These are phyloP conservation scores for Oncorhynchus mykiss DNA, from an alignment of 2,113 vertebrate genomes.

Conservation along the genomic window DNA sequence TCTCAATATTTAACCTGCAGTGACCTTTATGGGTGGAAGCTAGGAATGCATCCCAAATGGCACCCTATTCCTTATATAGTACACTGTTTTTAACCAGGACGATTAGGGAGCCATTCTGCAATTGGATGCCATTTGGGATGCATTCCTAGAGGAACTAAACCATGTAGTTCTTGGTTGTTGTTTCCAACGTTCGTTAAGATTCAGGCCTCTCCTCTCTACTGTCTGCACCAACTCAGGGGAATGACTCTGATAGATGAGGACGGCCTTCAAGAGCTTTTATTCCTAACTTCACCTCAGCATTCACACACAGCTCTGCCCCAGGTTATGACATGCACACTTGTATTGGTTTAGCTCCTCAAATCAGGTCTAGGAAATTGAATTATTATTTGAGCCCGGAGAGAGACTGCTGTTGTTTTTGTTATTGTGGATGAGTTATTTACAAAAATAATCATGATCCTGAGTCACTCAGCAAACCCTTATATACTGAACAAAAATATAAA, in stretches of 20 bases:
- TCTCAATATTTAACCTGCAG: conserved; percentile 63
- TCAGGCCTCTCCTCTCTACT: conserved; percentile 47
- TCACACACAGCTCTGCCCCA: conserved; percentile 24
- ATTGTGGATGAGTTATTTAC: too few species aligned
- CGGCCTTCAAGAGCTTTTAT: conserved; percentile 55
- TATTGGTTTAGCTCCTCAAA: conserved; percentile 9
- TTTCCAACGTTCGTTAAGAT: conserved; percentile 47
- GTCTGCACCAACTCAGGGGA: conserved; percentile 28
- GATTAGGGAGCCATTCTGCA: too few species aligned
- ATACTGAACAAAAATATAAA: not conserved
- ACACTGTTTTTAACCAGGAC: too few species aligned
- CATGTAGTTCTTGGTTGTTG: conserved; percentile 55
- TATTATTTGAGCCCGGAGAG: not conserved
- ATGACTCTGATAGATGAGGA: conserved; percentile 50
- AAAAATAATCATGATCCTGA: not conserved
- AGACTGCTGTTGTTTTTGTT: too few species aligned
- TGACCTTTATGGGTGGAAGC: conserved; percentile 58
- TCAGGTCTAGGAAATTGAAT: conserved; percentile 28
- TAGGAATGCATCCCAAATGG: not conserved
- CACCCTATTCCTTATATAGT: not conserved
- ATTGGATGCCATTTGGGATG: too few species aligned
- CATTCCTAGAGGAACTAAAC: conserved; percentile 31
- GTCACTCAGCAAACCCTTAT: not conserved
- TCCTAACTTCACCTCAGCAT: conserved; percentile 42
- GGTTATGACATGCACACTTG: conserved; percentile 3